Evolutionary conservation across 1,140 invertebrate genomes (phyloP).

Genomic region (Conus ventricosus): DNA sequence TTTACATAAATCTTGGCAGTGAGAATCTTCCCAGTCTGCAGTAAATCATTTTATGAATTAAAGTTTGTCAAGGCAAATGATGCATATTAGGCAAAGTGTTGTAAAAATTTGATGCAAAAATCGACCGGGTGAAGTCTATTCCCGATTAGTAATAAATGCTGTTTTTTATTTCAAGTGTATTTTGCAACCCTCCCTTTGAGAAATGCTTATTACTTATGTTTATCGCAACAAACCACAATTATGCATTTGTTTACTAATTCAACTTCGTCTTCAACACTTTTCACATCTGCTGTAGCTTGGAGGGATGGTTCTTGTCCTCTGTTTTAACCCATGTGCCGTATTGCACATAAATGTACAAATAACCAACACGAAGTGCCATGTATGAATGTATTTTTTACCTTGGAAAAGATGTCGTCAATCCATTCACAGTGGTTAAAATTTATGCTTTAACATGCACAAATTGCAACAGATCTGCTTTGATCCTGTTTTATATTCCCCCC

Average conservation of each 20-base stretch:
- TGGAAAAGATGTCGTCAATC: background rate
- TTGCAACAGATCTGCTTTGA: background rate
- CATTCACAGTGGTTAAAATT: background rate
- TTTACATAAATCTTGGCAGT: too few species aligned
- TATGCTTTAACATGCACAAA: background rate
- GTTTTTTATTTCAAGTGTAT: background rate
- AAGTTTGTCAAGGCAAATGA: too few species aligned
- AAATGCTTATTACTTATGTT: background rate
- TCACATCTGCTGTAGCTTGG: background rate
- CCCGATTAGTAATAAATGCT: too few species aligned
- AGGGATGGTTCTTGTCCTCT: background rate
- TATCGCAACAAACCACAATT: background rate
- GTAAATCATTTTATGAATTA: too few species aligned
- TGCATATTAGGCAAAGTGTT: too few species aligned
- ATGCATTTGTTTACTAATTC: background rate
- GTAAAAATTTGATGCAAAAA: too few species aligned
- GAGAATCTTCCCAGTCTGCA: too few species aligned
- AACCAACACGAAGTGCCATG: constrained; percentile 5
- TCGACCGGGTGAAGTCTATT: too few species aligned
- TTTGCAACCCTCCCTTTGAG: background rate
- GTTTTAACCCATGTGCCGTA: background rate
- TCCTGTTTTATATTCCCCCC: background rate
- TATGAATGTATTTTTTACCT: background rate
- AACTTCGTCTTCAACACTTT: background rate
- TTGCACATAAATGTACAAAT: background rate